phyloP scores from a whole-genome alignment of 2,113 vertebrate genomes.

The Boleophthalmus pectinirostris region DNA sequence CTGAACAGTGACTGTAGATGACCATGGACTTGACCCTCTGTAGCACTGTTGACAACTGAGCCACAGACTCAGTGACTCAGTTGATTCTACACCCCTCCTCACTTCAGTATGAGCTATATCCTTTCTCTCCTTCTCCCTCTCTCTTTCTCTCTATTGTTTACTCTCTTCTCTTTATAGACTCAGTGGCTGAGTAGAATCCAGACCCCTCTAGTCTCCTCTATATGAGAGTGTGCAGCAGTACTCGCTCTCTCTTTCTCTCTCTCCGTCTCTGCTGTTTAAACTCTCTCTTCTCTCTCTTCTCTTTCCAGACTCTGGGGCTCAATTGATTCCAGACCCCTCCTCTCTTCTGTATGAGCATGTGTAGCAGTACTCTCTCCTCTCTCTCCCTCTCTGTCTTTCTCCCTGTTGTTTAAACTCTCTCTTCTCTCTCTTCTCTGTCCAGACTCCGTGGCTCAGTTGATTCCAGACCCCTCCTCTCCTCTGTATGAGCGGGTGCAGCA shows the following conservation, averaged over 20 bases:
- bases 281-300: not conserved
- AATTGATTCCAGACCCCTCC: constrained; percentile 88
- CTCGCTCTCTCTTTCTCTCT: not conserved
- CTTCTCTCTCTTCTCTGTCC: not conserved
- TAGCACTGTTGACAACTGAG: too few species aligned
- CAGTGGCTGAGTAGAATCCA: constrained; percentile 87
- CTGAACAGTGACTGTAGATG: too few species aligned
- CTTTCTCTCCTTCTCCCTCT: too few species aligned
- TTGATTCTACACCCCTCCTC: too few species aligned
- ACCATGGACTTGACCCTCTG: too few species aligned
- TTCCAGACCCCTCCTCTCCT: constrained; percentile 85
- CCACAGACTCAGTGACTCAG: too few species aligned
- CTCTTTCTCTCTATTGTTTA: too few species aligned
- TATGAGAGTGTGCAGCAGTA: constrained; percentile 91
- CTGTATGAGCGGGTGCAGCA: constrained; percentile 88
- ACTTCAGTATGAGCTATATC: too few species aligned
- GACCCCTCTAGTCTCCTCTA: constrained; percentile 83
- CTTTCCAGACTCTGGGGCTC: constrained; percentile 82
- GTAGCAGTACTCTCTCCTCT: constrained; percentile 81
- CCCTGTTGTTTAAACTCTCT: too few species aligned
- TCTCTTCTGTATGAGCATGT: constrained; percentile 84
- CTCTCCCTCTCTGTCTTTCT: not conserved
- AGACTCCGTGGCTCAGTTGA: constrained; percentile 89
- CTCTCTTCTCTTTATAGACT: constrained; percentile 72
- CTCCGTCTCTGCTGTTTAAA: too few species aligned